Base-by-base conservation (phyloP, 2,113 vertebrate genomes). In the Spilogale gracilis region DNA sequence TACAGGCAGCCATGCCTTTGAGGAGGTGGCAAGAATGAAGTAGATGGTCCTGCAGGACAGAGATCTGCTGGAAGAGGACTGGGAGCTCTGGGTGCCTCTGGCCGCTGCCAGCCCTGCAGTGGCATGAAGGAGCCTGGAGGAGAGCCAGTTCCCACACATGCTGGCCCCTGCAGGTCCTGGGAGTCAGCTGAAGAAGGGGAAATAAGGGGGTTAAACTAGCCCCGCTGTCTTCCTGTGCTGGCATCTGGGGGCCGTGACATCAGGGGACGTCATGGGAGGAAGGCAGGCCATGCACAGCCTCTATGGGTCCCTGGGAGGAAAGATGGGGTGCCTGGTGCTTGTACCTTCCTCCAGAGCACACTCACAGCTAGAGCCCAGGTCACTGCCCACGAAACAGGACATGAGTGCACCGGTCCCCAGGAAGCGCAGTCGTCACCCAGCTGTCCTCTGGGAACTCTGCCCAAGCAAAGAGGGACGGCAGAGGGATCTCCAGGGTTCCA, bases 151-250 rank as follows among this genome's bases (percentile, higher is more conserved):
- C 38, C 23, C 6, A 27, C 45, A 45, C 18, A 4, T 3, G 48
- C 27, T 14, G 7, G 71, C n/a, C 71, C 48, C 61, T 30, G 14
- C 67, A 9, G 0, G 13, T 76, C 79, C 20, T 7, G 67, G 27
- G 50, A 20, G 18, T 17, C 5, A 25, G 25, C 4, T 27, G 21
- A 6, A 9, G 43, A 1, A 3, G 48, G 58, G 11, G 52, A 12
- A 52, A 18, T 0, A 2, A 50, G 4, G 8, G 60, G 48, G 2
- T 8, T n/a, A 2, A 1, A 21, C 5, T 14, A 5, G 50, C 27
- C 9, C 43, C 2, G 1, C 80, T 17, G 18, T 61, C 30, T 23
- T 43, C 17, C 52, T 32, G 16, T 16, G 30, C 20, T 5, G 80
- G 71, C 25, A 25, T 6, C 23, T 27, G 67, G 32, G 67, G 23